Base-by-base conservation (phyloP, 2,797 vertebrate genomes). In the Varecia variegata region DNA sequence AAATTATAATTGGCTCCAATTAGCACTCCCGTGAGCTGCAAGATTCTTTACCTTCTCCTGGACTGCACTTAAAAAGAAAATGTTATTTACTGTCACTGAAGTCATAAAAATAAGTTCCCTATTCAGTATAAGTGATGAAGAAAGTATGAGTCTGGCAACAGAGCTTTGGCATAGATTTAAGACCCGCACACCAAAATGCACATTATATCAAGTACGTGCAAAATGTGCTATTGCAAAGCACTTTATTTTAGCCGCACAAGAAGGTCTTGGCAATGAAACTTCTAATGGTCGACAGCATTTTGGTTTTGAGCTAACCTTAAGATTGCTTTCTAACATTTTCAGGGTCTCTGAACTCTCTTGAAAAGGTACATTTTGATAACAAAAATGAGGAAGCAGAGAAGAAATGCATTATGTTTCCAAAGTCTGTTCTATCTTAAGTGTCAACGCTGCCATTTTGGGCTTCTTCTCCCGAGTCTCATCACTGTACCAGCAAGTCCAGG, bases 1-100 rank as follows among this genome's bases (percentile, higher is more conserved):
- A 98, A 95, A 97, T 94, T 97, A 18, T 98, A 98, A 98, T 98
- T n/a, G 65, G 56, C 25, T 93, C 93, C 98, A 98, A 98, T 98
- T 98, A 98, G 93, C 79, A 30, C 95, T 96, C 94, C 77, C 86
- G 88, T 90, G 82, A 97, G 96, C 97, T 97, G 32, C 92, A 95
- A 92, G 68, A 70, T 54, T 92, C 90, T 86, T 98, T 97, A 96
- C 85, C 88, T 97, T 97, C 83, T 96, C 73, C 82, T 50, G 52
- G 85, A 87, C 67, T 8, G 47, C 88, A 93, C 21, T 96, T 93
- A 80, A 84, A 96, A 92, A 58, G 94, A 97, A 97, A 95, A 96
- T 94, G 94, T 83, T 90, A 76, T 93, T 97, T 97, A 83, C 96
- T 96, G 65, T 71, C 88, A 97, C 15, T 50, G 86, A 97, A 94